phyloP scores from a whole-genome alignment of 2,888 invertebrate species.

The Watsonalla cultraria region DNA sequence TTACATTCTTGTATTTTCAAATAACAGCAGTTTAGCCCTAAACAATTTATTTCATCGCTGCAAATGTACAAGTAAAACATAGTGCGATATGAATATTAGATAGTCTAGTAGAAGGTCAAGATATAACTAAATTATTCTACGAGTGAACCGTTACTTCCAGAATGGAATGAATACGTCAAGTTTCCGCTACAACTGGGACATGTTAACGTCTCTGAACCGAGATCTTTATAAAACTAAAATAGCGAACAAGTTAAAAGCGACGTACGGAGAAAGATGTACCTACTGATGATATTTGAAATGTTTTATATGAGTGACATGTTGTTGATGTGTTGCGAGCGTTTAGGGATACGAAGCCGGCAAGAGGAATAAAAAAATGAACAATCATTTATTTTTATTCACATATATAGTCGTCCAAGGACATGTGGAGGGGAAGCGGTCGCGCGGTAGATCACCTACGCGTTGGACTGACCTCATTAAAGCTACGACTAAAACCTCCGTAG shows the following conservation, averaged over 20 bases:
- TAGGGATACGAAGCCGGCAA: too few species aligned
- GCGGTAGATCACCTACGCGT: too few species aligned
- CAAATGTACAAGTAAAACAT: neutral
- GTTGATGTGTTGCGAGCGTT: too few species aligned
- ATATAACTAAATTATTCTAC: neutral
- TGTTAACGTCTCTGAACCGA: conserved; percentile 7
- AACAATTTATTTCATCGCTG: neutral
- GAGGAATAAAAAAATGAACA: too few species aligned
- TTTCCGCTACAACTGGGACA: conserved; percentile 4
- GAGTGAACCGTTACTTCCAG: conserved; percentile 1
- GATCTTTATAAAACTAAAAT: neutral
- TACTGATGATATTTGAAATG: too few species aligned
- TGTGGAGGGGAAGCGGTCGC: too few species aligned
- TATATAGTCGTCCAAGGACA: too few species aligned
- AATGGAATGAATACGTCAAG: conserved; percentile 5
- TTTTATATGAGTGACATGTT: too few species aligned
- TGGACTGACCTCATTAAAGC: too few species aligned
- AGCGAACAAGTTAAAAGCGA: neutral
- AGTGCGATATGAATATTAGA: neutral
- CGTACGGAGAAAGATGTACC: neutral
- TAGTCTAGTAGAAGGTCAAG: neutral
- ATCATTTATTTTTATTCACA: too few species aligned
- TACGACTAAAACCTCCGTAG: too few species aligned
- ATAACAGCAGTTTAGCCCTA: neutral
- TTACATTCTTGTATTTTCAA: neutral